A percentile compares a stretch with the other conserved stretches of the same genome.
Evolutionary conservation across 2,888 invertebrate genomes (phyloP).

Genomic region (Lithophane socia): DNA sequence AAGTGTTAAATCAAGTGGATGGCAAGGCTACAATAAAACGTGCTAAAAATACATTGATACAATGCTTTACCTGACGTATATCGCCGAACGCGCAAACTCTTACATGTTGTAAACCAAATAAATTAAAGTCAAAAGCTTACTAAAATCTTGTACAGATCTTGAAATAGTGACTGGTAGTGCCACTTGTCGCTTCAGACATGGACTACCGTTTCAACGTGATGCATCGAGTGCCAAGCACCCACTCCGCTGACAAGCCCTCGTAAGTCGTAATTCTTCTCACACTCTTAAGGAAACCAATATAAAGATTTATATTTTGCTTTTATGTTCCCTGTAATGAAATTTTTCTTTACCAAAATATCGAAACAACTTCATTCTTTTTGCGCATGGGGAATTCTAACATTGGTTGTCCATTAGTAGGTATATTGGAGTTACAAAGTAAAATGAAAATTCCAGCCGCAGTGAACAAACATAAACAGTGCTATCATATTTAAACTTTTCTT

Average conservation of each 20-base stretch:
- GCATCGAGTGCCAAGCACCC: conserved; percentile 23
- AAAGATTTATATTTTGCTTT: conserved; percentile 33
- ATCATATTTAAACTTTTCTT: conserved; percentile 58
- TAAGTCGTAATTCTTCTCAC: conserved; percentile 23
- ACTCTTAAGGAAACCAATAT: conserved; percentile 35
- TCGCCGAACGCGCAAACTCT: not conserved
- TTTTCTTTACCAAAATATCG: conserved; percentile 23
- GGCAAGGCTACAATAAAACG: not conserved
- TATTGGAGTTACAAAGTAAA: conserved; percentile 55
- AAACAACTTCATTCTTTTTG: conserved; percentile 32
- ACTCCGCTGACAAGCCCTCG: conserved; percentile 17
- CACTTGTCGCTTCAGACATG: conserved; percentile 33
- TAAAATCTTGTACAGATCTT: conserved; percentile 18
- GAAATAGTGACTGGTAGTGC: conserved; percentile 19
- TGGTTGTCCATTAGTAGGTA: conserved; percentile 61
- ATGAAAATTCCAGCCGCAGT: conserved; percentile 44
- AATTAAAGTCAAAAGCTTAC: conserved; percentile 16
- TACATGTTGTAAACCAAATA: not conserved
- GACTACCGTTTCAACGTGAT: conserved; percentile 45
- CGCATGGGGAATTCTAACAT: conserved; percentile 50
- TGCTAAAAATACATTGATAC: not conserved
- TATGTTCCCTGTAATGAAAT: conserved; percentile 8
- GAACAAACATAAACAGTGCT: conserved; percentile 53
- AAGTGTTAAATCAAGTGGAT: too few species aligned
- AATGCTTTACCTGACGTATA: not conserved